Evolutionary conservation across 2,797 vertebrate genomes (phyloP).

Genomic region (Otus scops): DNA sequence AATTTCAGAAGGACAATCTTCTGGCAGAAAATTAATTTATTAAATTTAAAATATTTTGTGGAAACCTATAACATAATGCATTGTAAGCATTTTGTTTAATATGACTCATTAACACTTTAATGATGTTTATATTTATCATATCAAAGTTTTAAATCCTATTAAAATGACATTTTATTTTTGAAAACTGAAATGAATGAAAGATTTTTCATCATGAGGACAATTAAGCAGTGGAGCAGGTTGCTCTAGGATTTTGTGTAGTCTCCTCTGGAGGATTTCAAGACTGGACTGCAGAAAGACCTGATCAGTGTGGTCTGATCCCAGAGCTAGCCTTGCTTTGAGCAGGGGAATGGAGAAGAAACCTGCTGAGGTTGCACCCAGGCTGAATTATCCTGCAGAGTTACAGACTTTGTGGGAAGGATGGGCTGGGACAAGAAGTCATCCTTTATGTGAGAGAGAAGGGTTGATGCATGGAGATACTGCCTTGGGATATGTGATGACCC

Average conservation of each 20-base stretch:
- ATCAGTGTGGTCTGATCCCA: not conserved
- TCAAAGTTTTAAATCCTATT: not conserved
- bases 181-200: not conserved
- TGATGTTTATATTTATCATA: not conserved
- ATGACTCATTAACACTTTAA: not conserved
- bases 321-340: not conserved
- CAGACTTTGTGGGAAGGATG: not conserved
- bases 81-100: not conserved
- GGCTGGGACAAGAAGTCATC: not conserved
- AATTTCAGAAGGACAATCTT: not conserved
- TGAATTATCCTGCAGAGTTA: not conserved
- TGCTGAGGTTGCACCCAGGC: not conserved
- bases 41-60: not conserved
- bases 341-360: not conserved
- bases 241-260: not conserved
- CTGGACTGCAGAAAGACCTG: not conserved
- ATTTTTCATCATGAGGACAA: not conserved
- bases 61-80: not conserved
- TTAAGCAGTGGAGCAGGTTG: not conserved
- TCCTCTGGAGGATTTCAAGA: not conserved
- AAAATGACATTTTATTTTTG: not conserved
- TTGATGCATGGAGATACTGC: not conserved
- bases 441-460: accelerated
- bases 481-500: not conserved
- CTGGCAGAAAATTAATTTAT: not conserved